These are phyloP conservation scores for Falco naumanni DNA, from an alignment of 2,797 vertebrate species.

Conservation along the genomic window DNA sequence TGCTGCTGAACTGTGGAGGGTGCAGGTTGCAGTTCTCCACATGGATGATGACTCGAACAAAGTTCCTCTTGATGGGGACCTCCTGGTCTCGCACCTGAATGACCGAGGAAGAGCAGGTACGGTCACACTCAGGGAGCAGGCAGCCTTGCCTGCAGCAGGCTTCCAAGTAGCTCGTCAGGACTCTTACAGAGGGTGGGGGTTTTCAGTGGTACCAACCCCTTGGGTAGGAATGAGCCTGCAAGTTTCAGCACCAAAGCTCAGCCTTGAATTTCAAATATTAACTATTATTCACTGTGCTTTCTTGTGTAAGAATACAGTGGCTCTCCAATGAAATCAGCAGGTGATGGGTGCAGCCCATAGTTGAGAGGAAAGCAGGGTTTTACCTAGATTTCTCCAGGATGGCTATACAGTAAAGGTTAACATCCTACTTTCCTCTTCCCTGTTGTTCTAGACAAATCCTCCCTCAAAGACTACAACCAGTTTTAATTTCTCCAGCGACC, in stretches of 20 bases:
- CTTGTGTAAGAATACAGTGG: neutral
- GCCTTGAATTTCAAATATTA: neutral
- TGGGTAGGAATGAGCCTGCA: neutral
- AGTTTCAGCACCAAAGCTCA: neutral
- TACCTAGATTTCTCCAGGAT: neutral
- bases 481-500: neutral
- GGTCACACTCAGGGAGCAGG: neutral
- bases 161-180: neutral
- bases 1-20: conserved; percentile 86
- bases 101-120: neutral
- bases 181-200: neutral
- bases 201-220: neutral
- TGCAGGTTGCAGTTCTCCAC: conserved; percentile 92
- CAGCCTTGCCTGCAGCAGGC: neutral
- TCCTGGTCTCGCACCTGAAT: conserved; percentile 93
- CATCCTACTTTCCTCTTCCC: neutral
- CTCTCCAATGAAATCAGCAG: neutral
- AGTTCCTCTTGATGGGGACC: conserved; percentile 93
- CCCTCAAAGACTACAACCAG: neutral
- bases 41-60: conserved; percentile 85
- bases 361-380: neutral
- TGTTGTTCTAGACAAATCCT: neutral
- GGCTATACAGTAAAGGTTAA: neutral
- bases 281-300: neutral
- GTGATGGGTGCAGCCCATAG: neutral